These are phyloP conservation scores for Agrochola macilenta DNA, from an alignment of 2,888 invertebrate genomes.

Conservation along the genomic window DNA sequence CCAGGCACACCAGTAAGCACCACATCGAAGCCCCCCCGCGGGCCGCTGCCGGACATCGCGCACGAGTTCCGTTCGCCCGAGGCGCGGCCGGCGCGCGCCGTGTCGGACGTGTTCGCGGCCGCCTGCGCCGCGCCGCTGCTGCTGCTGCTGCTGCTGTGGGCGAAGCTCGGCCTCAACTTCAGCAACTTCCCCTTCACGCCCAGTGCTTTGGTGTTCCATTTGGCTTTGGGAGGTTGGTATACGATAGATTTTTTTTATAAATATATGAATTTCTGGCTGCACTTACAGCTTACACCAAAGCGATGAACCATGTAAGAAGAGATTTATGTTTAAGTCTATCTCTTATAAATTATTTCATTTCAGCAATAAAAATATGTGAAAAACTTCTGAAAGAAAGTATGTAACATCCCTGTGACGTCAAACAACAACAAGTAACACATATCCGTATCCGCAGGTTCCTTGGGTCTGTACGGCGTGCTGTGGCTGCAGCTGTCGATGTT, in stretches of 20 bases:
- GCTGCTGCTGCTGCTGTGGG: constrained; percentile 96
- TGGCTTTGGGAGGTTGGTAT: constrained; percentile 94
- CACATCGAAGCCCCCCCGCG: constrained; percentile 69
- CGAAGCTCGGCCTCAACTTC: constrained; percentile 96
- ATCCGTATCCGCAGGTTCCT: constrained; percentile 91
- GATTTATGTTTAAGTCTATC: no score
- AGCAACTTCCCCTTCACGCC: constrained; percentile 94
- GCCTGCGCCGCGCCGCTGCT: constrained; percentile 95
- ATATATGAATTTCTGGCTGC: no score
- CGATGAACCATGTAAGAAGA: no score
- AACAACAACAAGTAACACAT: background rate
- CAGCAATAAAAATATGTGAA: background rate
- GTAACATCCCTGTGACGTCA: background rate
- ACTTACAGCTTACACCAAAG: background rate
- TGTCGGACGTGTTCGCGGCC: constrained; percentile 97
- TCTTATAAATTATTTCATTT: background rate
- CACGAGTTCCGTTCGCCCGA: constrained; percentile 98
- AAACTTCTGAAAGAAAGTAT: no score
- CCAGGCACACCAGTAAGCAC: constrained; percentile 35
- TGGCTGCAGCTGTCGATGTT: constrained; percentile 99
- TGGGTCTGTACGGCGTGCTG: constrained; percentile 96
- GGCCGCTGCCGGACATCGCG: constrained; percentile 91
- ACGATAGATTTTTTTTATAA: no score
- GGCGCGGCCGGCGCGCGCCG: constrained; percentile 95
- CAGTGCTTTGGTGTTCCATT: constrained; percentile 97